phyloP scores from a whole-genome alignment of 2,113 vertebrate species.

The Paracanthobrama guichenoti region DNA sequence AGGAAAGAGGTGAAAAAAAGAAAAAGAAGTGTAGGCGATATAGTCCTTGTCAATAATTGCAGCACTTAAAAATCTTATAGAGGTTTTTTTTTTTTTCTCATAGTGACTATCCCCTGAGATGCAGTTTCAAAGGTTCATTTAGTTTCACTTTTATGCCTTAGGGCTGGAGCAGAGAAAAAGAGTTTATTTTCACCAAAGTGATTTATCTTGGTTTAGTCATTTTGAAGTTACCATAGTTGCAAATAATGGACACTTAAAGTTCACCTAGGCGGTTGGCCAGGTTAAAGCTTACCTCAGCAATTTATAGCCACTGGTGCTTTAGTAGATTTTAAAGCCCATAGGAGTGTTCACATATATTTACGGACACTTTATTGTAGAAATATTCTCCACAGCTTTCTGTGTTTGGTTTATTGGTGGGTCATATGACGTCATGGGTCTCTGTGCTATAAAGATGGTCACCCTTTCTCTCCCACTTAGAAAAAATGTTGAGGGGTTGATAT shows the following conservation, averaged over 20 bases:
- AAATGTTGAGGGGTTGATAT: background rate
- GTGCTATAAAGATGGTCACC: slow-evolving; percentile 16
- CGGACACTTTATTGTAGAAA: background rate
- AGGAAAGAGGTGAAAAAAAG: slow-evolving; percentile 57
- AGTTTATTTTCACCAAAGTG: slow-evolving; percentile 37
- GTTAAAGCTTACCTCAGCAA: slow-evolving; percentile 28
- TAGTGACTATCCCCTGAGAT: slow-evolving; percentile 73
- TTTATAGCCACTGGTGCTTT: slow-evolving; percentile 20
- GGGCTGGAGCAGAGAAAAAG: slow-evolving; percentile 60
- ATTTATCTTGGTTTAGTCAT: slow-evolving; percentile 73
- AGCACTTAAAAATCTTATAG: slow-evolving; percentile 84
- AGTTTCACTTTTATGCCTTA: slow-evolving; percentile 79
- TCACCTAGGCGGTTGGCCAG: slow-evolving; percentile 23
- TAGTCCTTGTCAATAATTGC: slow-evolving; percentile 82
- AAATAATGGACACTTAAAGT: slow-evolving; percentile 36
- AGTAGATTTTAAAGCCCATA: slow-evolving; percentile 17
- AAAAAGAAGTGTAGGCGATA: slow-evolving; percentile 74
- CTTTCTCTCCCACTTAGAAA: background rate
- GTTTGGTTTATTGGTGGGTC: slow-evolving; percentile 11
- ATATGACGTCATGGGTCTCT: slow-evolving; percentile 32
- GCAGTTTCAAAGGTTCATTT: slow-evolving; percentile 82
- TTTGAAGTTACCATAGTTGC: slow-evolving; percentile 61
- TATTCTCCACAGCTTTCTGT: background rate
- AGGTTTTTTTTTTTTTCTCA: slow-evolving; percentile 68
- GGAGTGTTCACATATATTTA: slow-evolving; percentile 24